phyloP scores from a whole-genome alignment of 2,888 invertebrate species.

The Eudasyphora cyanicolor region DNA sequence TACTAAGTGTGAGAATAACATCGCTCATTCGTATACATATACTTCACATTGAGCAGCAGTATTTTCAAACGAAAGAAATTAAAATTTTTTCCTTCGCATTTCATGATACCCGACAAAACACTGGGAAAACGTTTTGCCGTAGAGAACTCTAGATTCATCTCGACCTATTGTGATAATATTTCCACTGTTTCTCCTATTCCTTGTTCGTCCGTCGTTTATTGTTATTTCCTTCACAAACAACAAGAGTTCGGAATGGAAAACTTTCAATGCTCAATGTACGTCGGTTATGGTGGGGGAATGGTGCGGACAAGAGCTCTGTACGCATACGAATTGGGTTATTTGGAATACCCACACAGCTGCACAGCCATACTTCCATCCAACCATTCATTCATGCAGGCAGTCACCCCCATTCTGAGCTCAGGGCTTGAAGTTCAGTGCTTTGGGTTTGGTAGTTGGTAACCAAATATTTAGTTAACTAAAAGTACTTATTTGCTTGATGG shows the following conservation, averaged over 20 bases:
- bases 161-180: background rate
- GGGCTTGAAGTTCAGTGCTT: background rate
- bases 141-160: too few relatives aligned
- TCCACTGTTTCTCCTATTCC: too few relatives aligned
- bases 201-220: background rate
- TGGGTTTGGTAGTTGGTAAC: constrained; percentile 23
- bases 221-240: constrained; percentile 8
- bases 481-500: constrained; percentile 44
- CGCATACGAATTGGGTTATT: constrained; percentile 32
- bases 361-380: too few relatives aligned
- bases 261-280: constrained; percentile 9
- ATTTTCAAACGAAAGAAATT: too few relatives aligned
- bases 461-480: constrained; percentile 40
- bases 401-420: too few relatives aligned
- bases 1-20: too few relatives aligned
- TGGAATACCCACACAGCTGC: background rate
- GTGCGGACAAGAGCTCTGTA: background rate
- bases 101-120: background rate
- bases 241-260: constrained; percentile 11
- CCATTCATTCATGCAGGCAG: too few relatives aligned
- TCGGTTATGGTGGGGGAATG: background rate
- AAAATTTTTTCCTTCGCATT: background rate
- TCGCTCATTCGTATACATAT: too few relatives aligned
- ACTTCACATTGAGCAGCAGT: too few relatives aligned
- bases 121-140: too few relatives aligned